phyloP scores from a whole-genome alignment of 1,140 invertebrate species.

The Drosophila insularis region DNA sequence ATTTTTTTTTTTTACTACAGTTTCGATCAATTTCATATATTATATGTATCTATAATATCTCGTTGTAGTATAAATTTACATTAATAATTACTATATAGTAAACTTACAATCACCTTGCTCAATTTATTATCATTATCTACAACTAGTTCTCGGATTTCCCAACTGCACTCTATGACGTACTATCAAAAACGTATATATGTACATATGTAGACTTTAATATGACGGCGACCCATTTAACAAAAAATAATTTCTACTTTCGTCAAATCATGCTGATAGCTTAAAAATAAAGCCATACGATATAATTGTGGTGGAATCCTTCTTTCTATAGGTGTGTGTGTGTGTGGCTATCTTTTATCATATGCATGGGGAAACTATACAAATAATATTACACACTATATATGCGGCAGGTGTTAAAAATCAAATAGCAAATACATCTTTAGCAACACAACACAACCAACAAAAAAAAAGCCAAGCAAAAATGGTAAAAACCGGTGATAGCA shows the following conservation, averaged over 20 bases:
- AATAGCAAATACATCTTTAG: constrained; percentile 1
- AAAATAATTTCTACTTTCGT: not conserved
- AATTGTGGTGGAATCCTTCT: not conserved
- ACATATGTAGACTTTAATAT: not conserved
- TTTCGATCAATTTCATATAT: not conserved
- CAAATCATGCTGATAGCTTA: constrained; percentile 10
- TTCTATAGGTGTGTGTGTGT: not conserved
- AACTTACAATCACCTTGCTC: constrained; percentile 2
- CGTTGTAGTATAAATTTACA: not conserved
- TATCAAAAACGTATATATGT: not conserved
- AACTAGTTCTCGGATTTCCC: constrained; percentile 11
- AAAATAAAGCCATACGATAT: not conserved
- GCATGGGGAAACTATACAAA: not conserved
- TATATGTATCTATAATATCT: not conserved
- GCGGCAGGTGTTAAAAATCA: constrained; percentile 4
- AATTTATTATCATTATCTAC: not conserved
- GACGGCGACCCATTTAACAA: constrained; percentile 1
- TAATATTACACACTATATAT: not conserved
- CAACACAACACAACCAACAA: not conserved
- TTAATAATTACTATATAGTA: not conserved
- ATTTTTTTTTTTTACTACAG: no score
- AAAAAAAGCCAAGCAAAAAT: constrained; percentile 9
- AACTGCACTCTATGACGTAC: constrained; percentile 11
- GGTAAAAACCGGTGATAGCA: constrained; percentile 53
- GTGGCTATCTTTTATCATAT: not conserved